Evolutionary conservation across 2,888 invertebrate species (phyloP).

Genomic region (Leptogaster cylindrica): DNA sequence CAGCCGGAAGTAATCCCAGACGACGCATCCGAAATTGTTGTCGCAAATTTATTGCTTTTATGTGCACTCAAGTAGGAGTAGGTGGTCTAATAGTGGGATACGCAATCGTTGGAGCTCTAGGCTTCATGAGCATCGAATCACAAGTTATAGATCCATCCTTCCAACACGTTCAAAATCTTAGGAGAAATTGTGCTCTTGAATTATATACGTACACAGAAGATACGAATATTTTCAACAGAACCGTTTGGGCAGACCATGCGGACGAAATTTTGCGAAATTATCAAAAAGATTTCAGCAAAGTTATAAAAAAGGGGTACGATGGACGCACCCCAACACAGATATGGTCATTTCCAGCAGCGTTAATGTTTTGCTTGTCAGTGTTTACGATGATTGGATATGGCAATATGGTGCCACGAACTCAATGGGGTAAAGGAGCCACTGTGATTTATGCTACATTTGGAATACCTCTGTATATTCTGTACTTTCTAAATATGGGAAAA

Average conservation of each 20-base stretch:
- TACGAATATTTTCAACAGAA: conserved; percentile 73
- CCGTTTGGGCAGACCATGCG: conserved; percentile 68
- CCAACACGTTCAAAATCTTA: conserved; percentile 64
- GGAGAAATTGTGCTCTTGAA: conserved; percentile 67
- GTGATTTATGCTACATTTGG: conserved; percentile 87
- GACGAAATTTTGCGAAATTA: conserved; percentile 70
- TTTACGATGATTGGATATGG: conserved; percentile 94
- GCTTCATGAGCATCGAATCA: conserved; percentile 80
- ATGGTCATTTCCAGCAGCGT: conserved; percentile 86
- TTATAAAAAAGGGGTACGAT: conserved; percentile 74
- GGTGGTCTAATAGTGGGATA: conserved; percentile 87
- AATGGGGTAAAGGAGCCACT: conserved; percentile 83
- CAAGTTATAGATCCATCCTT: conserved; percentile 64
- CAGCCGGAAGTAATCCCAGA: conserved; percentile 71
- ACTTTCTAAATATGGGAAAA: conserved; percentile 89
- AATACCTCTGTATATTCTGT: conserved; percentile 84
- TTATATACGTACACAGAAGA: conserved; percentile 74
- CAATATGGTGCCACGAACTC: conserved; percentile 81
- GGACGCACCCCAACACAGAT: conserved; percentile 72
- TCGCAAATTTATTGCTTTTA: conserved; percentile 84
- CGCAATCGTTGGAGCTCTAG: conserved; percentile 82
- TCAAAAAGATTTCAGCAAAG: conserved; percentile 71
- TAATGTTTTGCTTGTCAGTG: conserved; percentile 87
- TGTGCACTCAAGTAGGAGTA: conserved; percentile 92
- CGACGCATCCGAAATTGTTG: conserved; percentile 85